Conservation (phyloP, 2,113 vertebrate species). For the Diglossa brunneiventris region DNA sequence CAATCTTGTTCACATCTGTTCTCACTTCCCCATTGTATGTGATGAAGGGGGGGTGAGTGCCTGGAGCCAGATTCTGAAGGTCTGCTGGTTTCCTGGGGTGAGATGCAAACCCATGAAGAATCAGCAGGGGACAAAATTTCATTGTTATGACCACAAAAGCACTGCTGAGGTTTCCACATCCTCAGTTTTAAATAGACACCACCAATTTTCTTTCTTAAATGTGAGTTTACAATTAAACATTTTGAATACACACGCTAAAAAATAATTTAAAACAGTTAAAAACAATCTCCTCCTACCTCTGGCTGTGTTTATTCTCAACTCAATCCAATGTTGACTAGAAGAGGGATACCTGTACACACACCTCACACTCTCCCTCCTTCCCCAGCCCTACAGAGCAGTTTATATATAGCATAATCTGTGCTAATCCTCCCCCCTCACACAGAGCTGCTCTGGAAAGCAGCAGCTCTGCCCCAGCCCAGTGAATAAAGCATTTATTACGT, state of each 20-base stretch:
- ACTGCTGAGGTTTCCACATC: neutral
- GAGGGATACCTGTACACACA: neutral
- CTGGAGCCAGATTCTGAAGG: constrained; percentile 96
- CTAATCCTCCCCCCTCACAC: constrained; percentile 14
- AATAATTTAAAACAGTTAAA: neutral
- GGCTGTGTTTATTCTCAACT: neutral
- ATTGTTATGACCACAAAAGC: neutral
- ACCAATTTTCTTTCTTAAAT: neutral
- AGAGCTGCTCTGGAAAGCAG: neutral
- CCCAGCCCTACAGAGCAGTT: neutral
- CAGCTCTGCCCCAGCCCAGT: neutral
- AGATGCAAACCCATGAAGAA: neutral
- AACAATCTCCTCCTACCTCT: neutral
- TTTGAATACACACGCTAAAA: neutral
- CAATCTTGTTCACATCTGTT: constrained; percentile 98
- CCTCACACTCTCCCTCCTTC: neutral
- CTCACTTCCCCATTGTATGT: constrained; percentile 96
- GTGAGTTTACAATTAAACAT: neutral
- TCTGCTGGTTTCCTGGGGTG: constrained; percentile 91
- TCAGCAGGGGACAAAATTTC: neutral
- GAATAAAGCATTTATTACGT: neutral
- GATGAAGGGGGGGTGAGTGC: constrained; percentile 96
- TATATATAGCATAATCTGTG: constrained; percentile 41
- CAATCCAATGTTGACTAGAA: neutral
- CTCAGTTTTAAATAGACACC: neutral